phyloP scores from a whole-genome alignment of 2,888 invertebrate species.

The Hedya salicella region DNA sequence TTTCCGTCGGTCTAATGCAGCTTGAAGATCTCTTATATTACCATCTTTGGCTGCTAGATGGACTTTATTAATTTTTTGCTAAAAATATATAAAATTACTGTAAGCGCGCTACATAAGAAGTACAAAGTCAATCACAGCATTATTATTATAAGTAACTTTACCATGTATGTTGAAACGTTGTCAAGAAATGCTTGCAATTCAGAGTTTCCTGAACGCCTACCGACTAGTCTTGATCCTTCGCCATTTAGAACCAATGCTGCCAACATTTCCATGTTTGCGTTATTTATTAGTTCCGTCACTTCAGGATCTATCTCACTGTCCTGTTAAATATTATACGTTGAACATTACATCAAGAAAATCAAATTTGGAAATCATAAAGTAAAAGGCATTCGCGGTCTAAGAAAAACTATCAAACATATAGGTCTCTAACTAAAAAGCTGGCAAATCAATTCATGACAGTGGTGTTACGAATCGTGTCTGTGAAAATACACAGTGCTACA shows the following conservation, averaged over 20 bases:
- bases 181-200: constrained; percentile 94
- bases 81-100: constrained; percentile 49
- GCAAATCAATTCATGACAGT: constrained; percentile 79
- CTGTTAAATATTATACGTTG: constrained; percentile 57
- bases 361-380: constrained; percentile 40
- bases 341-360: constrained; percentile 28
- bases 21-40: constrained; percentile 92
- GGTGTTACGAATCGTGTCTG: constrained; percentile 74
- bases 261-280: constrained; percentile 94
- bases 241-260: constrained; percentile 95
- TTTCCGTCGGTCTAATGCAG: constrained; percentile 94
- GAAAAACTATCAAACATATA: constrained; percentile 58
- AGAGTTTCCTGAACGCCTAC: constrained; percentile 88
- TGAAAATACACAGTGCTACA: constrained; percentile 77
- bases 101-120: background rate
- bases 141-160: constrained; percentile 65
- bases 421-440: constrained; percentile 73
- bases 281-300: constrained; percentile 87
- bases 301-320: constrained; percentile 86
- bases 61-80: constrained; percentile 96
- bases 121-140: background rate
- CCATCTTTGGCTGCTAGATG: constrained; percentile 94
- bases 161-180: constrained; percentile 95
- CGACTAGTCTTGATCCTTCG: constrained; percentile 91
- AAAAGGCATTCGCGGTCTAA: constrained; percentile 67